Base-by-base conservation (phyloP, 2,888 invertebrate species). In the Lepas anatifera region DNA sequence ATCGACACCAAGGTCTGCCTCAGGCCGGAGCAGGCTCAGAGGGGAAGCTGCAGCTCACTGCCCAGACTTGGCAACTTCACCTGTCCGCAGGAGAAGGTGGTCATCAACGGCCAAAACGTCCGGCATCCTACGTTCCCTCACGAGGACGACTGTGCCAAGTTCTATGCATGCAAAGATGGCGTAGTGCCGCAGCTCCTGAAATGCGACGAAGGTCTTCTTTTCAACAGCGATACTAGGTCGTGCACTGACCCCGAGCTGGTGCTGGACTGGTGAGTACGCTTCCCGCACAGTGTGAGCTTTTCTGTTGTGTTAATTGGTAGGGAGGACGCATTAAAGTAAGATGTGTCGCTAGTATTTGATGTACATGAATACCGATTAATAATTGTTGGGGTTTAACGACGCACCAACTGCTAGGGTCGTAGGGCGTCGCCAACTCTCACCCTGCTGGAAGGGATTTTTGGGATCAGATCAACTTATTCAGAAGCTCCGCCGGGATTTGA, bases 121-220 rank as follows among this genome's bases (percentile, higher is more conserved):
- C 87, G 90, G 37, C 93, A 93, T 81, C 92, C 92, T 35, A 90
- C 90, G 80, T 93, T 86, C 81, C 83, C 92, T 1, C 90, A 94
- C 82, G 89, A 91, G 50, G 87, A 85, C 43, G 93, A 95, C 80
- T 95, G 94, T 81, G 91, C 92, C 80, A 87, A 90, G 77, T 94
- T 94, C 86, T 94, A 92, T 81, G 92, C 93, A 39, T 94, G 93
- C 80, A 81, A 93, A 76, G 92, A 89, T 79, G 91, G 90, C n/a
- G 84, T 87, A 39, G 92, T 89, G 75, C 92, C 94, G n/a, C 86
- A 93, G 73, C 91, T 92, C 79, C 86, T 92, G 73, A 91, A 91
- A 43, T 94, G 94, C 81, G 86, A 86, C 77, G 86, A 87, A 70
- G 92, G 94, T 71, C 90, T 90, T 78, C 94, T 93, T n/a, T 95